These are phyloP conservation scores for Microtus oregoni DNA, from an alignment of 2,113 vertebrate species.

Conservation along the genomic window DNA sequence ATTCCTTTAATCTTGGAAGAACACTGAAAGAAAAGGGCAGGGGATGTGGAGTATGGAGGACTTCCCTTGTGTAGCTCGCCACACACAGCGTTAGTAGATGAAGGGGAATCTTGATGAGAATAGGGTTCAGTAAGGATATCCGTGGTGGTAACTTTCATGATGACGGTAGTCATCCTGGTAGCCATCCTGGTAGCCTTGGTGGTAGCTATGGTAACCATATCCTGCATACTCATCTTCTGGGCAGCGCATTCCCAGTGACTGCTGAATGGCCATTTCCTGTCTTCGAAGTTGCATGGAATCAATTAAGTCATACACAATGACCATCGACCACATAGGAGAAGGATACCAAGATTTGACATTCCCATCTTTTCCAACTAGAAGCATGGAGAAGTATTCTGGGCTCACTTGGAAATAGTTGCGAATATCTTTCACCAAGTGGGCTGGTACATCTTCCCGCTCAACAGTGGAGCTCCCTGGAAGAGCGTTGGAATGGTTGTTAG, in stretches of 20 bases:
- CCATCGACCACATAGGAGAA: constrained; percentile 99
- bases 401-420: constrained; percentile 99
- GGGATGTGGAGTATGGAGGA: constrained; percentile 67
- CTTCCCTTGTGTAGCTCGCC: constrained; percentile 69
- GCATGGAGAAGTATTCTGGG: constrained; percentile 99
- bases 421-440: constrained; percentile 95
- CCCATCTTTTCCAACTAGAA: constrained; percentile 98
- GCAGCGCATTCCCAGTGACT: constrained; percentile 97
- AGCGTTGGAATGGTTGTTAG: constrained; percentile 58
- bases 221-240: constrained; percentile 97
- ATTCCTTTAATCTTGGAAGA: constrained; percentile 81
- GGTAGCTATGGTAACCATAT: constrained; percentile 95
- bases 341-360: constrained; percentile 99
- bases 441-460: constrained; percentile 94
- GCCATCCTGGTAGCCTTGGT: constrained; percentile 96
- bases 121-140: constrained; percentile 92
- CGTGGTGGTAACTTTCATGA: constrained; percentile 91
- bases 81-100: constrained; percentile 73
- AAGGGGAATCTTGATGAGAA: constrained; percentile 65
- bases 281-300: constrained; percentile 99
- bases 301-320: constrained; percentile 97
- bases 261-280: constrained; percentile 99
- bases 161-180: constrained; percentile 95
- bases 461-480: constrained; percentile 94
- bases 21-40: constrained; percentile 73